Evolutionary conservation across 2,113 vertebrate species (phyloP), one percentile per base, ranked within the genome.

Genomic region (Xiphias gladius): DNA sequence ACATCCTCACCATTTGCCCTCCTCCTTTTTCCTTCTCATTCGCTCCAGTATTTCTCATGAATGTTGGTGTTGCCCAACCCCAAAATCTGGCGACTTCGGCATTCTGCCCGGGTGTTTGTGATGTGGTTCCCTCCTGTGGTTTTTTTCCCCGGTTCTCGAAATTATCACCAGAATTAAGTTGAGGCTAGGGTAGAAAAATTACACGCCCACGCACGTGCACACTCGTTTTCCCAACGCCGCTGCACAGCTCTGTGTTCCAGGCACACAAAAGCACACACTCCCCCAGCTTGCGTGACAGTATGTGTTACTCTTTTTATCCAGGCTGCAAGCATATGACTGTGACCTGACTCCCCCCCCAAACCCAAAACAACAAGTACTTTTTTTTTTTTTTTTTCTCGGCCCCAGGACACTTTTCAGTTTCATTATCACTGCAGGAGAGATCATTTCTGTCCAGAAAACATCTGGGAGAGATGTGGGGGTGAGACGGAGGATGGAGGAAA

Each of bases 291-390:
- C 69, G 55, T 87, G 79, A 82, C 82, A 64, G 76, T 68, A 68
- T 79, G 79, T 72, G 79, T 76, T 87, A 73, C 76, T 88, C 57
- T 74, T 75, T 84, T 77, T 66, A 65, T 78, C 57, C 43, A 50
- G 30, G 39, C 80, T 75, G 37, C 9, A 12, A 65, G 58, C 62
- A 17, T 58, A 50, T 58, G 52, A 76, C 77, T 80, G 67, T 72
- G 73, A 82, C 86, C 43, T 11, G 11, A 48, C 68, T n/a, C n/a
- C n/a, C 77, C 58, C 48, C 20, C n/a, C 65, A 5, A 81, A 16
- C 59, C 75, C 59, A 58, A 59, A 66, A 85, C 86, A 78, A 84
- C 70, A 71, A 82, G 68, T 82, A 50, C 74, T 66, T 67, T 46
- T 66, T 46, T 57, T 46, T 35, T 35, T 35, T 35, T 35, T 6